These are phyloP conservation scores for Musca domestica DNA, from an alignment of 1,140 invertebrate genomes.

Conservation along the genomic window DNA sequence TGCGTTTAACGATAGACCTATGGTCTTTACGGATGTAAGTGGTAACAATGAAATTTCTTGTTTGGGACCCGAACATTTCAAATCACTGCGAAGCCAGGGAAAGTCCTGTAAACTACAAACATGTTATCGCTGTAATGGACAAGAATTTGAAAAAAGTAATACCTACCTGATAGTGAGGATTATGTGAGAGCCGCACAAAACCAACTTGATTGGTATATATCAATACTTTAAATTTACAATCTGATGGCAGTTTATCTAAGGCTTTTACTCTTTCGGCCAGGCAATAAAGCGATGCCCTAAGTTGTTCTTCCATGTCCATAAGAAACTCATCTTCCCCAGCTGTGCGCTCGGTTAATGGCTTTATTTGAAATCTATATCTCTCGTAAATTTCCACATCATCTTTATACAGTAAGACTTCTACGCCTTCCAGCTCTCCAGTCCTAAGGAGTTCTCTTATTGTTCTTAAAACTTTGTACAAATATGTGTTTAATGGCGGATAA, in stretches of 20 bases:
- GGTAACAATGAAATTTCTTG: slow-evolving; percentile 32
- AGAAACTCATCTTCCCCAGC: slow-evolving; percentile 33
- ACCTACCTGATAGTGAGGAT: slow-evolving; percentile 37
- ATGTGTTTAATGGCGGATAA: slow-evolving; percentile 43
- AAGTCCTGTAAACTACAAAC: slow-evolving; percentile 34
- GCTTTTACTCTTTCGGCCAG: slow-evolving; percentile 38
- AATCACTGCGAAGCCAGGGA: slow-evolving; percentile 36
- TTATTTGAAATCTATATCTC: slow-evolving; percentile 30
- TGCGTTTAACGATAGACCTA: slow-evolving; percentile 38
- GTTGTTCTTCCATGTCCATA: slow-evolving; percentile 41
- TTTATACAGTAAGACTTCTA: slow-evolving; percentile 39
- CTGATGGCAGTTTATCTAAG: slow-evolving; percentile 33
- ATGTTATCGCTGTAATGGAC: not conserved
- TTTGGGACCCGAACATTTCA: not conserved
- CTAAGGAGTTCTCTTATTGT: slow-evolving; percentile 33
- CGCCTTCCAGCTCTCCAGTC: slow-evolving; percentile 26
- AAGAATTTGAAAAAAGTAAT: not conserved
- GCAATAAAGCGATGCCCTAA: slow-evolving; percentile 38
- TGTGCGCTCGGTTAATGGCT: not conserved
- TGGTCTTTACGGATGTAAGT: slow-evolving; percentile 29
- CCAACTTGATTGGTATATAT: slow-evolving; percentile 43
- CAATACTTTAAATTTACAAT: slow-evolving; percentile 40
- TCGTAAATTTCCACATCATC: slow-evolving; percentile 32
- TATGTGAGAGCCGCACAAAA: slow-evolving; percentile 38
- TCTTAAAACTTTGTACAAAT: slow-evolving; percentile 36